Conservation (phyloP, 2,888 invertebrate genomes). For the Axea sp. region DNA sequence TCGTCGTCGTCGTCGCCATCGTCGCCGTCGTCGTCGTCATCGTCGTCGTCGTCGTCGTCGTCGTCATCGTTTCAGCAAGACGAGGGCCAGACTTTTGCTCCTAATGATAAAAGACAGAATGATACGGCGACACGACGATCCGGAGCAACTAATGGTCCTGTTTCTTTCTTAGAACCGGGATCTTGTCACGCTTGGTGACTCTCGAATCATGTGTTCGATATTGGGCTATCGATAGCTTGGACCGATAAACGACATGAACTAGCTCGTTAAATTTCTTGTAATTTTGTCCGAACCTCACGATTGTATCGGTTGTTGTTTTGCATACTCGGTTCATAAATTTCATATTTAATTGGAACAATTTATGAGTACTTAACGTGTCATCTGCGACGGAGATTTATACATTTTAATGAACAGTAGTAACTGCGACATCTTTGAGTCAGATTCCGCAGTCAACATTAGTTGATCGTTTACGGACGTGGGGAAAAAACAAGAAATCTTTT, state of each 20-base stretch:
- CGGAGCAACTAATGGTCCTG: conserved; percentile 67
- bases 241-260: conserved; percentile 50
- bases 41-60: no score
- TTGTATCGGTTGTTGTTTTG: conserved; percentile 33
- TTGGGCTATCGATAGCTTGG: conserved; percentile 51
- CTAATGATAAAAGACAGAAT: conserved; percentile 60
- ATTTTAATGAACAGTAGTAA: conserved; percentile 49
- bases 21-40: no score
- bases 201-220: conserved; percentile 56
- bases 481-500: conserved; percentile 7
- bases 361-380: conserved; percentile 47
- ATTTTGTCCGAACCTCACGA: conserved; percentile 18
- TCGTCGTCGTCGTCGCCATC: no score
- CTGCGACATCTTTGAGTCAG: conserved; percentile 28
- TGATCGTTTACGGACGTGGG: conserved; percentile 16
- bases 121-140: conserved; percentile 58
- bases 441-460: conserved; percentile 42
- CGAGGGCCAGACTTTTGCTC: conserved; percentile 55
- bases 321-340: conserved; percentile 55
- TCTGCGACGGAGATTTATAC: conserved; percentile 39
- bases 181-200: conserved; percentile 60
- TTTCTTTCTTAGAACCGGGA: conserved; percentile 61
- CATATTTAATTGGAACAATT: conserved; percentile 61
- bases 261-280: conserved; percentile 58
- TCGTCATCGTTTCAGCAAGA: conserved; percentile 49